These are phyloP conservation scores for Solea solea DNA, from an alignment of 2,113 vertebrate species.

Conservation along the genomic window DNA sequence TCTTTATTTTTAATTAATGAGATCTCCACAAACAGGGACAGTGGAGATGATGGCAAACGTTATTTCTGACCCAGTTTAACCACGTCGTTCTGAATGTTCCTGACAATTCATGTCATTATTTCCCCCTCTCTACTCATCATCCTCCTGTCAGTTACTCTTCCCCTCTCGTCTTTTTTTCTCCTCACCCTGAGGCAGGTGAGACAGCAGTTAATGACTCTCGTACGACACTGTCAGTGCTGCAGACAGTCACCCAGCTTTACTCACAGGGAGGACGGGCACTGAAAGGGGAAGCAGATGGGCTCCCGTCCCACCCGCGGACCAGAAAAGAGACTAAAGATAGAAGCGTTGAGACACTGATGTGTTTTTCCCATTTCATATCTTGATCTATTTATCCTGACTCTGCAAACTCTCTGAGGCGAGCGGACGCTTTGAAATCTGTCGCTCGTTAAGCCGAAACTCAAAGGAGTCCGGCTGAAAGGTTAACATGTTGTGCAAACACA, in stretches of 20 bases:
- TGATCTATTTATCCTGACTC: constrained; percentile 23
- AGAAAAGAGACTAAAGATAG: constrained; percentile 46
- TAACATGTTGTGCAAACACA: constrained; percentile 26
- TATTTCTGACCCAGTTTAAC: constrained; percentile 1
- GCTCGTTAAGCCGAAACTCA: constrained; percentile 24
- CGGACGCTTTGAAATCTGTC: constrained; percentile 11
- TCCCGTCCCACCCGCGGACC: constrained; percentile 45
- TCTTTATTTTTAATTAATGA: neutral
- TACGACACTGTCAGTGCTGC: constrained; percentile 10
- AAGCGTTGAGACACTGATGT: constrained; percentile 32
- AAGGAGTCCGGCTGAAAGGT: constrained; percentile 34
- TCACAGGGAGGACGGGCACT: constrained; percentile 32
- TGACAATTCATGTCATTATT: constrained; percentile 1
- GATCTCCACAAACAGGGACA: neutral
- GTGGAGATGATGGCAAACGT: neutral
- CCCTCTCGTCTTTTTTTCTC: constrained; percentile 17
- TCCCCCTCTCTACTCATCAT: neutral
- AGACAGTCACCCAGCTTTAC: constrained; percentile 26
- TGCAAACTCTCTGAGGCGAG: constrained; percentile 1
- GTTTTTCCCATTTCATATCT: constrained; percentile 4
- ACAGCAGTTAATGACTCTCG: constrained; percentile 45
- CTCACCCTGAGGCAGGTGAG: constrained; percentile 40
- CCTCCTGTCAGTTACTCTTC: neutral
- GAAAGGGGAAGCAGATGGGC: constrained; percentile 35
- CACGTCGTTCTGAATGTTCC: neutral